Percentiles rank a stretch among this genome's conserved stretches.
Conservation (phyloP, 1,140 invertebrate genomes). For the Branchinecta lynchi region DNA sequence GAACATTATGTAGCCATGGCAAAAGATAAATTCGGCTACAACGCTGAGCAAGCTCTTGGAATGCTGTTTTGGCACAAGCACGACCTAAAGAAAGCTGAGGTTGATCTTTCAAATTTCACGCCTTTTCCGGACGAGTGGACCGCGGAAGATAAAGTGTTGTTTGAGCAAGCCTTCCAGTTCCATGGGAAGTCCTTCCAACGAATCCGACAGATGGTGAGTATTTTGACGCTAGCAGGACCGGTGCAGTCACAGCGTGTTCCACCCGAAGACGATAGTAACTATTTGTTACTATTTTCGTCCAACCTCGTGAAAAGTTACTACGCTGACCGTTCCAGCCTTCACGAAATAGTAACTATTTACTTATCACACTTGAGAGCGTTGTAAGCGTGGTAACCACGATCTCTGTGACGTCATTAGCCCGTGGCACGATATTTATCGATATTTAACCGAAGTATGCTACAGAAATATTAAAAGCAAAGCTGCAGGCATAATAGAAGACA, state of each 20-base stretch:
- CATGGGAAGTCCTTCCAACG: conserved; percentile 96
- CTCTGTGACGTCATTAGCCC: no score
- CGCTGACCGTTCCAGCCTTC: no score
- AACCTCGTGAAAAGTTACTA: no score
- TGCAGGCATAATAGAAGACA: no score
- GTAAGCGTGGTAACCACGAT: no score
- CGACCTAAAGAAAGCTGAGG: conserved; percentile 74
- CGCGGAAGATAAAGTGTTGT: conserved; percentile 91
- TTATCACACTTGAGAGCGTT: no score
- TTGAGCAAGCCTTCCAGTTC: conserved; percentile 95
- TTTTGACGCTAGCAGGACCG: not conserved
- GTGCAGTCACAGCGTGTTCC: not conserved
- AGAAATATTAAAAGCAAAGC: no score
- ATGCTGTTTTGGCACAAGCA: conserved; percentile 98
- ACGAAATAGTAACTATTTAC: no score
- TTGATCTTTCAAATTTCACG: conserved; percentile 89
- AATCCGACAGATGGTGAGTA: conserved; percentile 84
- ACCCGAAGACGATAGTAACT: no score
- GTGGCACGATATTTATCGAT: no score
- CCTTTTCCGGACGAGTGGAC: conserved; percentile 98
- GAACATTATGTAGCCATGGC: conserved; percentile 85
- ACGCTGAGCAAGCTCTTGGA: conserved; percentile 89
- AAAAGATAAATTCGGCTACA: conserved; percentile 97
- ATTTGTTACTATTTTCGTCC: no score
- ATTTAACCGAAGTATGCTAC: no score